Evolutionary conservation across 2,888 invertebrate genomes (phyloP).

Genomic region (Chrysolina haemoptera): DNA sequence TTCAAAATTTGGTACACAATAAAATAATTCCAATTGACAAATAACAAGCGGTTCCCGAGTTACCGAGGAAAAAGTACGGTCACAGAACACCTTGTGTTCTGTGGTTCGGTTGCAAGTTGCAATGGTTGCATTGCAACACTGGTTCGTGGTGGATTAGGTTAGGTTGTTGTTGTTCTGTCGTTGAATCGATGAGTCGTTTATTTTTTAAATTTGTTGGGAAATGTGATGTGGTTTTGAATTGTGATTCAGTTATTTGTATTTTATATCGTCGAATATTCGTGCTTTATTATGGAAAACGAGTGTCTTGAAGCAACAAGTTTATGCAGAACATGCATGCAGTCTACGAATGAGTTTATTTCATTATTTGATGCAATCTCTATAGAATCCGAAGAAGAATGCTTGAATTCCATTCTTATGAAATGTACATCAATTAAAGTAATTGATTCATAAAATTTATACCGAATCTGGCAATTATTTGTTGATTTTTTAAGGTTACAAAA

Average conservation of each 20-base stretch:
- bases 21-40: no score
- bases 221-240: not conserved
- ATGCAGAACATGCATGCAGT: slow-evolving; percentile 57
- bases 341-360: slow-evolving; percentile 47
- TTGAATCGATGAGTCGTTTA: no score
- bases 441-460: not conserved
- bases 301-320: not conserved
- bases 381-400: slow-evolving; percentile 46
- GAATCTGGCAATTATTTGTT: slow-evolving; percentile 13
- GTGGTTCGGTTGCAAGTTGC: no score
- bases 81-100: no score
- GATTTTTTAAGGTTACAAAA: slow-evolving; percentile 50
- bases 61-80: no score
- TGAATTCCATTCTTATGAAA: slow-evolving; percentile 53
- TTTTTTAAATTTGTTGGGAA: no score
- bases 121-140: no score
- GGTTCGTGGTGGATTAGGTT: no score
- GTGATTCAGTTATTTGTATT: not conserved
- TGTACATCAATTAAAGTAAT: slow-evolving; percentile 56
- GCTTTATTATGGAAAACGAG: not conserved
- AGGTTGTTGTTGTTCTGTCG: no score
- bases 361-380: slow-evolving; percentile 52
- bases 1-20: no score
- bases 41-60: no score
- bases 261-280: not conserved